phyloP scores from a whole-genome alignment of 2,888 invertebrate genomes.

The Blastobasis lacticolella region DNA sequence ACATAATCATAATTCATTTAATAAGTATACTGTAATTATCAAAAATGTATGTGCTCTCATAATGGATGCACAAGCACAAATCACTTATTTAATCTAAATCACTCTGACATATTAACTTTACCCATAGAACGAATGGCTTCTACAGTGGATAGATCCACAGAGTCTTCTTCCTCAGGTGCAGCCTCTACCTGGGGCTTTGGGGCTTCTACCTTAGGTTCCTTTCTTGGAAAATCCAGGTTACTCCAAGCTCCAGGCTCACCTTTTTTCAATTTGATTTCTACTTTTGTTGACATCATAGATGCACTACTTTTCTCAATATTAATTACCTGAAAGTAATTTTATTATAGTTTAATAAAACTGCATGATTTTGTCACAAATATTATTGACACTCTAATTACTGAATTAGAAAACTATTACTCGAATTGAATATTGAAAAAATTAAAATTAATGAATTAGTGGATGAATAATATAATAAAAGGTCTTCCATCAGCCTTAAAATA shows the following conservation, averaged over 20 bases:
- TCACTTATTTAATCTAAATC: conserved; percentile 4
- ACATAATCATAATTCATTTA: conserved; percentile 4
- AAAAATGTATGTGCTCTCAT: too few species aligned
- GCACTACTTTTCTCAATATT: conserved; percentile 81
- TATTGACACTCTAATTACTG: too few species aligned
- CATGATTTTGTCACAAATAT: too few species aligned
- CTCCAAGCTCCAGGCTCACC: conserved; percentile 89
- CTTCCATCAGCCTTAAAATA: too few species aligned
- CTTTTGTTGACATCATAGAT: conserved; percentile 89
- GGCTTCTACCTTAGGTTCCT: conserved; percentile 29
- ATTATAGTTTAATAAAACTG: neutral
- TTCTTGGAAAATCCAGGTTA: conserved; percentile 78
- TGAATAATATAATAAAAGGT: too few species aligned
- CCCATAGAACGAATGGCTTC: conserved; percentile 59
- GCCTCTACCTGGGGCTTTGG: conserved; percentile 17
- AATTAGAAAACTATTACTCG: too few species aligned
- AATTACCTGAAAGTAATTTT: conserved; percentile 76
- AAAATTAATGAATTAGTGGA: too few species aligned
- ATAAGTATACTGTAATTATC: too few species aligned
- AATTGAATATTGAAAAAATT: too few species aligned
- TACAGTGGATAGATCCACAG: conserved; percentile 84
- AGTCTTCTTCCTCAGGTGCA: conserved; percentile 66
- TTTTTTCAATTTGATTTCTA: conserved; percentile 93
- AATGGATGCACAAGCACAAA: too few species aligned
- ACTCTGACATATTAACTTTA: conserved; percentile 54